Percentiles rank a stretch among this genome's conserved stretches.
phyloP scores from a whole-genome alignment of 23 tunicate species.

The Styela plicata region DNA sequence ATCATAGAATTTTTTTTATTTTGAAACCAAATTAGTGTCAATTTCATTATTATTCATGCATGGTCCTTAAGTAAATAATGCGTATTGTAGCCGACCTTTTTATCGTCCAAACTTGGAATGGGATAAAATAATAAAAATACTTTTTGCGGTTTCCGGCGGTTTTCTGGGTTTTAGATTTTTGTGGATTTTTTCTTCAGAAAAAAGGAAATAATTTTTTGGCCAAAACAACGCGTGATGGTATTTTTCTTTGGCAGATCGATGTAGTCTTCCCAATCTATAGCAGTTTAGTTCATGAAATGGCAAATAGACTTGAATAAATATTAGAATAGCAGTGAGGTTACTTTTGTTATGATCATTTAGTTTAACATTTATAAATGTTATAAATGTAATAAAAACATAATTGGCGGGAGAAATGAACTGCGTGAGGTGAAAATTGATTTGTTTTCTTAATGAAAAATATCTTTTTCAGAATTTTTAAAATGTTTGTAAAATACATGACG shows the following conservation, averaged over 20 bases:
- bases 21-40: background rate
- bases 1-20: background rate
- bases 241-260: background rate
- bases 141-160: background rate
- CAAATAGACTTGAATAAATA: too few species aligned
- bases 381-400: background rate
- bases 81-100: too few species aligned
- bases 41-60: background rate
- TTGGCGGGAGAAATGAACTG: background rate
- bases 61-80: background rate
- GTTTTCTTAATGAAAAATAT: background rate
- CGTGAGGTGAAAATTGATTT: background rate
- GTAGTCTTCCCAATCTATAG: background rate
- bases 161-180: too few species aligned
- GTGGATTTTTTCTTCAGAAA: too few species aligned
- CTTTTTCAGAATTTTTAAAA: background rate
- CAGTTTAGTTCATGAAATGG: background rate
- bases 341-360: background rate
- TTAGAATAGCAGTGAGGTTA: background rate
- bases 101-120: background rate
- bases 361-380: too few species aligned
- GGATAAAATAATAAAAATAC: background rate
- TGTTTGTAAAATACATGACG: background rate
- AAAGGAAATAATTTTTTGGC: background rate
- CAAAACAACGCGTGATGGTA: background rate